Evolutionary conservation across 53 echinoderm and acorn worm genomes (phyloP), one percentile per base, ranked within the genome.

Genomic region (Henricia sp.): DNA sequence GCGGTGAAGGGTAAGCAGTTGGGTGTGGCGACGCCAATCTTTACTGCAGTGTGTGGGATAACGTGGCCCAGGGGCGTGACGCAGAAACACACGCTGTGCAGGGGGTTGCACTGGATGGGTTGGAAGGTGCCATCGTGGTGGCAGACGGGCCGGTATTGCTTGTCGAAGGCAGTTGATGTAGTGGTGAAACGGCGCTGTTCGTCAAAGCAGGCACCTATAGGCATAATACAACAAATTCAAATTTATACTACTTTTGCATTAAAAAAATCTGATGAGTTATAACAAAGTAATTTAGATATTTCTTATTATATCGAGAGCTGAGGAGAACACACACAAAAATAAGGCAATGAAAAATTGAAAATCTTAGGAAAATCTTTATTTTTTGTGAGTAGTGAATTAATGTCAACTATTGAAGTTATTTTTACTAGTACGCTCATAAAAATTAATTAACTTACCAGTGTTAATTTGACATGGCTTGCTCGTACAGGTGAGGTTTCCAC

Each of bases 401-500:
- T n/a, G n/a, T n/a, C n/a, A n/a, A n/a, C n/a, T n/a, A n/a, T n/a
- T n/a, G n/a, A n/a, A n/a, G n/a, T n/a, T n/a, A n/a, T n/a, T n/a
- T n/a, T n/a, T n/a, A n/a, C n/a, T n/a, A n/a, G n/a, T n/a, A n/a
- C n/a, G n/a, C n/a, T n/a, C n/a, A n/a, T n/a, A n/a, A n/a, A n/a
- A n/a, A n/a, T 8, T 20, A 65, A 10, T 3, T 54, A 23, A 46
- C 88, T 83, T 68, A 89, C 89, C 76, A 23, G 67, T 50, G 20
- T 83, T 72, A 17, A 37, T 72, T 54, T 17, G 17, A 32, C 90
- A 90, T 1, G 75, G 70, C 46, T 76, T 76, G 30, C 53, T 77
- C 6, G 90, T 90, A 36, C 90, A 90, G 21, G 85, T 85, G 34
- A 90, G 32, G 71, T 84, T 90, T 1, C 90, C 90, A 34, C 85